These are phyloP conservation scores for Meta bourneti DNA, from an alignment of 2,888 invertebrate species.

Conservation along the genomic window DNA sequence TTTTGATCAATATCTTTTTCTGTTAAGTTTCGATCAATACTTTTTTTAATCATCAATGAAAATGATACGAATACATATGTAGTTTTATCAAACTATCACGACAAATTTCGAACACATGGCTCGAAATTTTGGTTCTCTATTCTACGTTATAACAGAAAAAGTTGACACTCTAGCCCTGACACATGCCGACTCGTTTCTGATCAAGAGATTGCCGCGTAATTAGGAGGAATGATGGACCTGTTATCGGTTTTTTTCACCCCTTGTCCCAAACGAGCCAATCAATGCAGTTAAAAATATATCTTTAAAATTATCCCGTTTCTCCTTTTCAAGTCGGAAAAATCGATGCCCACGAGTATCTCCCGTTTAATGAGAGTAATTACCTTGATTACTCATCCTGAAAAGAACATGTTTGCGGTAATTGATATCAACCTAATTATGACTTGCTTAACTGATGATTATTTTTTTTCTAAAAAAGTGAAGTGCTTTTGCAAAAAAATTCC, in stretches of 20 bases:
- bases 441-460: conserved; percentile 26
- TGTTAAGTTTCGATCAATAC: too few species aligned
- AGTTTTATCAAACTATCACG: too few species aligned
- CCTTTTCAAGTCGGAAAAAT: conserved; percentile 13
- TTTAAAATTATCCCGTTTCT: conserved; percentile 10
- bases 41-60: too few species aligned
- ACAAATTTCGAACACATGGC: too few species aligned
- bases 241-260: not conserved
- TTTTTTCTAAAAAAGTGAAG: not conserved
- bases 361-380: conserved; percentile 45
- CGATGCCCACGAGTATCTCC: conserved; percentile 19
- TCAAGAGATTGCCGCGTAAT: not conserved
- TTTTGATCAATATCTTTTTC: too few species aligned
- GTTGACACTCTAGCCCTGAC: too few species aligned
- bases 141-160: not conserved
- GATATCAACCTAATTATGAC: conserved; percentile 47
- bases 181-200: not conserved
- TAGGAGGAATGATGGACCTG: not conserved
- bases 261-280: conserved; percentile 8
- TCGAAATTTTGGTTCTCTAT: too few species aligned
- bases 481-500: not conserved
- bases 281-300: conserved; percentile 19
- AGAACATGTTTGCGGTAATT: conserved; percentile 50
- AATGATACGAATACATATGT: too few species aligned
- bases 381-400: conserved; percentile 51